Base-by-base conservation (phyloP, 2,113 vertebrate species). In the Prionailurus viverrinus region DNA sequence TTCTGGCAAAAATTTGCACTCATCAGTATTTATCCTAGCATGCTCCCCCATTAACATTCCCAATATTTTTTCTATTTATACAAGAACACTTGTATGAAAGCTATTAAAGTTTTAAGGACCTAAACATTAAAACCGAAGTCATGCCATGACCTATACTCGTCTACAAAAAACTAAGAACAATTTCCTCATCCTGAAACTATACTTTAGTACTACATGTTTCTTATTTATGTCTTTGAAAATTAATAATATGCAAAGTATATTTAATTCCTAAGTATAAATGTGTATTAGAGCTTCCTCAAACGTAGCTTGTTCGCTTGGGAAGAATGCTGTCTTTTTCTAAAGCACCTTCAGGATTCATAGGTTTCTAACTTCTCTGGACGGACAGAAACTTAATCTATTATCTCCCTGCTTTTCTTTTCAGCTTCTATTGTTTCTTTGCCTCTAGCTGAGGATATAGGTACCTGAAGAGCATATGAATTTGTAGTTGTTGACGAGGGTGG, bases 121-220 rank as follows among this genome's bases (percentile, higher is more conserved):
- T 68, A 95, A 96, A 96, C 84, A 83, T 93, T 89, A 91, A 95
- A 97, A 88, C 45, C 48, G 63, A 92, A 91, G 74, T 68, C 36
- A 71, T 80, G 45, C 73, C 21, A 39, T 85, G 88, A 61, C 33
- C 58, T 61, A 48, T 29, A 69, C 45, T 63, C 58, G 33, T 79
- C 89, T 93, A 86, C 6, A 74, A 94, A 94, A 94, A 92, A 78
- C 58, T 5, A 85, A 23, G 29, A 96, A 79, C 23, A 91, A 18
- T 51, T 88, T 69, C 74, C 36, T 74, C 45, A 33, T 71, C 41
- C 55, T 94, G 55, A 78, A 81, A 85, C 96, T 89, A 82, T 53
- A 33, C 29, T 48, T 73, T 63, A 87, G 23, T 65, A 87, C 13
- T 94, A 18, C 33, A 45, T 68, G 15, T 55, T 94, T 78, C 63